phyloP scores from a whole-genome alignment of 2,888 invertebrate genomes.

The Aphodius granarius region DNA sequence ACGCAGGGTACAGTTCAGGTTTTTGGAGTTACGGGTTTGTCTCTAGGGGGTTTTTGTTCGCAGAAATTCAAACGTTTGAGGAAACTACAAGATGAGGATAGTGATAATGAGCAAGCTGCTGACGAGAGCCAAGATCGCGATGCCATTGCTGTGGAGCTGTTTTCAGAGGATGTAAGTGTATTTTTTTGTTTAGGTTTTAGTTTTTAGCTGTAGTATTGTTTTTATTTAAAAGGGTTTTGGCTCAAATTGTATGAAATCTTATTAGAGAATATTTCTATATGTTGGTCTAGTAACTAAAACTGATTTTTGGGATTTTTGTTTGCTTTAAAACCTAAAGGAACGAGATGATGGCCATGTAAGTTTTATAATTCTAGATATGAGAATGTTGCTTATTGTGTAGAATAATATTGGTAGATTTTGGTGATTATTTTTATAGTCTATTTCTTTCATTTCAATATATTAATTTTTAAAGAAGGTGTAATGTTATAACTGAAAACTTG shows the following conservation, averaged over 20 bases:
- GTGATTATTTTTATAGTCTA: too few species aligned
- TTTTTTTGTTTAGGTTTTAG: too few species aligned
- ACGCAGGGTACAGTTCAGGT: constrained; percentile 65
- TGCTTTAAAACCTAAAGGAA: constrained; percentile 24
- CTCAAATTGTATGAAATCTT: too few species aligned
- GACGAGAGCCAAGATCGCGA: constrained; percentile 81
- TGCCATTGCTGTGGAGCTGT: constrained; percentile 86
- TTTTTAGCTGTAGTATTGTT: too few species aligned
- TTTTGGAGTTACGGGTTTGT: not conserved
- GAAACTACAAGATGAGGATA: constrained; percentile 86
- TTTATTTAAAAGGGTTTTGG: too few species aligned
- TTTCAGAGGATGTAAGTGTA: constrained; percentile 79
- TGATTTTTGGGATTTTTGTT: not conserved
- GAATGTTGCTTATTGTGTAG: too few species aligned
- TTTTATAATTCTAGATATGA: not conserved
- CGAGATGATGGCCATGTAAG: constrained; percentile 32
- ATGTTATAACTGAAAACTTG: too few species aligned
- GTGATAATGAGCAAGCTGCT: constrained; percentile 82
- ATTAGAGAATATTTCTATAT: not conserved
- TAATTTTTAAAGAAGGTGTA: too few species aligned
- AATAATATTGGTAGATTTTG: too few species aligned
- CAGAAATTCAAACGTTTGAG: constrained; percentile 87
- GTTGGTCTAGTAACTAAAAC: not conserved
- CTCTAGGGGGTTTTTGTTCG: constrained; percentile 35
- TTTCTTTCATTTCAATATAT: too few species aligned